Base-by-base conservation (phyloP, 2,888 invertebrate species). In the Phragmatobia fuliginosa region DNA sequence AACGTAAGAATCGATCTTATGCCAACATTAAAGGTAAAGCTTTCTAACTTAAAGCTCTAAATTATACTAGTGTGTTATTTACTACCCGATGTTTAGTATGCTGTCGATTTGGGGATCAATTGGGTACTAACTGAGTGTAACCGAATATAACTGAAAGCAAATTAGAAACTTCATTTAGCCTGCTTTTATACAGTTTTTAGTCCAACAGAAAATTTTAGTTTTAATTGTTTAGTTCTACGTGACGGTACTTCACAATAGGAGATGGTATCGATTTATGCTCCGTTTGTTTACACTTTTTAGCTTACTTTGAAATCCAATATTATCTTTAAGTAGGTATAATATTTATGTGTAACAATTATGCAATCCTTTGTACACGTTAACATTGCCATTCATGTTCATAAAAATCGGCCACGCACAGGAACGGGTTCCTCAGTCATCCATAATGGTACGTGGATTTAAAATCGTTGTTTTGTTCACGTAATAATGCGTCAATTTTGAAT, bases 11-110 rank as follows among this genome's bases (percentile, higher is more conserved):
- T 87, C 86, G 83, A 87, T 88, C 85, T 85, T 79, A 87, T 85
- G 88, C 85, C 77, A 89, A 87, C 85, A 83, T 87, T 85, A 82
- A 82, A 87, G 83, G 83, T 82, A 70, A 81, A 77, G 76, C 80
- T 82, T 83, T 82, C 83, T 77, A 82, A 77, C 85, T 85, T 83
- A 84, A 85, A 87, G 88, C 83, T 81, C 78, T 84, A 83, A 88
- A 88, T 85, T 86, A 78, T 79, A 68, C 67, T 82, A 88, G 85
- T 83, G 84, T 85, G 84, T 82, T 85, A 86, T 89, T 89, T 89
- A 88, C 85, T 87, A 82, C 85, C 82, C 83, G 78, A 83, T 83
- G 83, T 84, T 83, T 80, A 78, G 73, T 78, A 69, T 82, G 77
- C 74, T 76, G 82, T 80, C 80, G 78, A 83, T 81, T 83, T 81